A percentile compares a stretch with the other conserved stretches of the same genome.
Conservation (phyloP, 2,888 invertebrate species). For the Pheosia tremula region DNA sequence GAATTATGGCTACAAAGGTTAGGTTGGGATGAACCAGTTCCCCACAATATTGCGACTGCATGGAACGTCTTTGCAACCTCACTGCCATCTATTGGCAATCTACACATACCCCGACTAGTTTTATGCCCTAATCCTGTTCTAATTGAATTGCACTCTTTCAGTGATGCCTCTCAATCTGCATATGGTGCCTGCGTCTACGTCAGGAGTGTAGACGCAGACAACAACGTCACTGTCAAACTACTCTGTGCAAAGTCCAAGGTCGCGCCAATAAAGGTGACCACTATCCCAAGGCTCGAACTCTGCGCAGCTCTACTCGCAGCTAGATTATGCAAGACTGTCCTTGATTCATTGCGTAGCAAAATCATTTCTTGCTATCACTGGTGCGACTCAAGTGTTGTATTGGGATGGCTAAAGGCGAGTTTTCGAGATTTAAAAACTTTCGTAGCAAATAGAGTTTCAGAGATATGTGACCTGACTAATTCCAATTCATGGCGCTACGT, state of each 20-base stretch:
- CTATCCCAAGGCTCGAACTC: constrained; percentile 9
- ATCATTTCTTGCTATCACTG: constrained; percentile 4
- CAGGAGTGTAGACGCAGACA: not conserved
- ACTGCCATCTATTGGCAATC: constrained; percentile 7
- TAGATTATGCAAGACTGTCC: constrained; percentile 6
- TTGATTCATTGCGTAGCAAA: not conserved
- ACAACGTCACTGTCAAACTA: constrained; percentile 1
- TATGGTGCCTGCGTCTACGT: constrained; percentile 15
- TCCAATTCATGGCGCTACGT: constrained; percentile 11
- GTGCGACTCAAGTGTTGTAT: constrained; percentile 10
- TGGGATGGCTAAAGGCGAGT: constrained; percentile 1
- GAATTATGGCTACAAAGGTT: constrained; percentile 18
- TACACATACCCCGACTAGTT: constrained; percentile 31
- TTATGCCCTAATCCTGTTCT: constrained; percentile 20
- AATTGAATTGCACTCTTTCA: constrained; percentile 32
- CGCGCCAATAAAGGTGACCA: constrained; percentile 5
- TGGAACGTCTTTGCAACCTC: constrained; percentile 14
- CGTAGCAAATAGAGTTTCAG: constrained; percentile 9
- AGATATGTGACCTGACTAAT: constrained; percentile 9
- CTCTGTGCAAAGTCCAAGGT: constrained; percentile 9
- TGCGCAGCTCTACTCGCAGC: constrained; percentile 5
- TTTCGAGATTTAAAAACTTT: constrained; percentile 9
- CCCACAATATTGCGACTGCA: constrained; percentile 5
- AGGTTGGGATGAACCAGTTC: constrained; percentile 25
- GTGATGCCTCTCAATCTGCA: constrained; percentile 10